A percentile compares a stretch with the other conserved stretches of the same genome.
Evolutionary conservation across 2,113 vertebrate species (phyloP).

Genomic region (Apus apus): DNA sequence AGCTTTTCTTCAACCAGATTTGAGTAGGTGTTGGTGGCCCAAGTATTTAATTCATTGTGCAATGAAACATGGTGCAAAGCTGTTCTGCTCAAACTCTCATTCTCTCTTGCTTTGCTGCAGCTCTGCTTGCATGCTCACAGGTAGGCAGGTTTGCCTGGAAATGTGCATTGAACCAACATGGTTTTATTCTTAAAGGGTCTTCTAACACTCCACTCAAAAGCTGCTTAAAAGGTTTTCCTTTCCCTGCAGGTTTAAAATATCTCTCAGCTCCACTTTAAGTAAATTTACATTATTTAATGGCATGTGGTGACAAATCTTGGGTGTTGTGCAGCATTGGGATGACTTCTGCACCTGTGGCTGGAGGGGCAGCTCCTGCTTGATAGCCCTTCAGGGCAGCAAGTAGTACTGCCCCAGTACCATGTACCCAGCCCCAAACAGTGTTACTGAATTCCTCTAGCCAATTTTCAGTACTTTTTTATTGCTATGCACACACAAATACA

Average conservation of each 20-base stretch:
- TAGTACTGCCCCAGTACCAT: neutral
- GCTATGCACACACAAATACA: fast-evolving
- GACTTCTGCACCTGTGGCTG: neutral
- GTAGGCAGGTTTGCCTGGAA: neutral
- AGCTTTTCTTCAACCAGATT: neutral
- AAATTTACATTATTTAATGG: neutral
- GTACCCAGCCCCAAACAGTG: neutral
- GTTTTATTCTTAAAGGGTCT: neutral
- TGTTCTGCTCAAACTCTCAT: neutral
- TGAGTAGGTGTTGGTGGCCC: neutral
- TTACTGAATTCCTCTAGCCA: neutral
- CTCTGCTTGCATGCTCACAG: neutral
- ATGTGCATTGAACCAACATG: fast-evolving
- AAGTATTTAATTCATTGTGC: neutral
- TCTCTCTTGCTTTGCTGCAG: neutral
- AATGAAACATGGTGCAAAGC: neutral
- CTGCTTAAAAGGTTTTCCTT: neutral
- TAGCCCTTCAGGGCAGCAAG: neutral
- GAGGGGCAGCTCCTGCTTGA: neutral
- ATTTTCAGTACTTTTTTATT: neutral
- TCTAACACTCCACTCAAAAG: neutral
- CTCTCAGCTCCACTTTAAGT: neutral
- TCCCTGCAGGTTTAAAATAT: neutral
- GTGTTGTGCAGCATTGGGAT: neutral
- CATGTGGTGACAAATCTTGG: neutral